Base-by-base conservation (phyloP, 2,797 vertebrate species). In the Cheirogaleus major region DNA sequence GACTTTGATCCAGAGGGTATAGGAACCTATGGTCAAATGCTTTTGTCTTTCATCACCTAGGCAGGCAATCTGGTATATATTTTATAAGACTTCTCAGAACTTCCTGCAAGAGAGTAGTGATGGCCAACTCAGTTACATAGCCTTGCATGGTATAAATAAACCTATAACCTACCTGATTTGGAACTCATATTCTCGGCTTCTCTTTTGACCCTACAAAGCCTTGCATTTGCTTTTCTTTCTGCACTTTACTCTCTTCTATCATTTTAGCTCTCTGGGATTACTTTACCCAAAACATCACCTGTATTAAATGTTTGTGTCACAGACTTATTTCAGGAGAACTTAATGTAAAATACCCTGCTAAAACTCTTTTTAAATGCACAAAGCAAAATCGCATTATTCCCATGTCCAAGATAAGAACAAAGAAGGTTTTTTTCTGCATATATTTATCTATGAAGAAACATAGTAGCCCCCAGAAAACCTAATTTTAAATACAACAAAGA, bases 401-500 rank as follows among this genome's bases (percentile, higher is more conserved):
- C 72, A 41, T 48, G 7, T 63, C 15, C 32, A 35, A 81, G 35
- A 55, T 35, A 92, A 88, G 22, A 86, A 92, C 13, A 88, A 85
- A 75, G n/a, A 72, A 69, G 18, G 7, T 55, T 50, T 91, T 61
- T 79, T 59, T n/a, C 38, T 85, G 27, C 4, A 48, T 69, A 15
- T 9, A 57, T 93, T 95, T 83, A 89, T 95, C 95, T 94, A 93
- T 61, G 17, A 93, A 94, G n/a, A 93, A 95, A 88, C 8, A 86
- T 63, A 90, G 72, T 69, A 87, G n/a, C 0, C 6, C 5, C 32
- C 2, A 1, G 17, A 59, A 93, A 93, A 72, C 4, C n/a, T 75
- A 95, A 96, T 91, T 92, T 86, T 95, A 96, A 94, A 85, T 87
- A 91, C 43, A 93, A 92, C 7, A 89, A 82, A 86, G 75, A 88